Percentiles rank a stretch among this genome's conserved stretches.
These are phyloP conservation scores for Thereva unica DNA, from an alignment of 2,888 invertebrate genomes.

Conservation along the genomic window DNA sequence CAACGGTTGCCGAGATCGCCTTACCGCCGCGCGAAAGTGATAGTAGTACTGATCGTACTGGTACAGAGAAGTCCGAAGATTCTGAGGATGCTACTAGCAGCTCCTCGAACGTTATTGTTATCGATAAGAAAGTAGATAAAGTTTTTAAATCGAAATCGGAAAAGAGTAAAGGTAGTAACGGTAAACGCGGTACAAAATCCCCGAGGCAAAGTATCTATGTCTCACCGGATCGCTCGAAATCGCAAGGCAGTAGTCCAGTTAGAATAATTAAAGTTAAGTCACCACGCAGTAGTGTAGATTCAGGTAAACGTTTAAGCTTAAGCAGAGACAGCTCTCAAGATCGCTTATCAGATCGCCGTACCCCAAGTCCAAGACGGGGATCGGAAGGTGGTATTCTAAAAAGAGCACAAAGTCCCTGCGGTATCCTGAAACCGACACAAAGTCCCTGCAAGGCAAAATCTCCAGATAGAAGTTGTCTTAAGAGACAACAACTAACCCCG, in stretches of 20 bases:
- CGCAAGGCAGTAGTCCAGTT: slow-evolving; percentile 57
- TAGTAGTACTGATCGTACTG: slow-evolving; percentile 48
- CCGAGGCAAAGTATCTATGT: slow-evolving; percentile 65
- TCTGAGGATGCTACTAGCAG: slow-evolving; percentile 42
- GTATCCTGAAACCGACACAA: slow-evolving; percentile 52
- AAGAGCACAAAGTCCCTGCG: slow-evolving; percentile 50
- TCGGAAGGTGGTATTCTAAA: slow-evolving; percentile 57
- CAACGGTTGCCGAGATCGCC: slow-evolving; percentile 50
- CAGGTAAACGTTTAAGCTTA: slow-evolving; percentile 50
- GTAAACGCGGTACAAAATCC: slow-evolving; percentile 53
- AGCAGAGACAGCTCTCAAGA: slow-evolving; percentile 56
- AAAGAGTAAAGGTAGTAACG: slow-evolving; percentile 39
- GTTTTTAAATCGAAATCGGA: slow-evolving; percentile 55
- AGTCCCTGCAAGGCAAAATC: slow-evolving; percentile 56
- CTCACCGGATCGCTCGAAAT: slow-evolving; percentile 59
- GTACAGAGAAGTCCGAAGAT: slow-evolving; percentile 53
- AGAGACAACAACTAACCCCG: slow-evolving; percentile 49
- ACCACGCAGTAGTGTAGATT: slow-evolving; percentile 64
- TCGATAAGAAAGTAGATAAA: slow-evolving; percentile 58
- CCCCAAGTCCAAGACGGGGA: slow-evolving; percentile 55
- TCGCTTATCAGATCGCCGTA: slow-evolving; percentile 52
- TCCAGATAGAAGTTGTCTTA: slow-evolving; percentile 56
- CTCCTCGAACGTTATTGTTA: slow-evolving; percentile 49
- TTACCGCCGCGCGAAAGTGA: slow-evolving; percentile 56
- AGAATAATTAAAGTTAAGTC: slow-evolving; percentile 59